A percentile compares a stretch with the other conserved stretches of the same genome.
These are phyloP conservation scores for Cryptoblepharus egeriae DNA, from an alignment of 2,797 vertebrate genomes.

Conservation along the genomic window DNA sequence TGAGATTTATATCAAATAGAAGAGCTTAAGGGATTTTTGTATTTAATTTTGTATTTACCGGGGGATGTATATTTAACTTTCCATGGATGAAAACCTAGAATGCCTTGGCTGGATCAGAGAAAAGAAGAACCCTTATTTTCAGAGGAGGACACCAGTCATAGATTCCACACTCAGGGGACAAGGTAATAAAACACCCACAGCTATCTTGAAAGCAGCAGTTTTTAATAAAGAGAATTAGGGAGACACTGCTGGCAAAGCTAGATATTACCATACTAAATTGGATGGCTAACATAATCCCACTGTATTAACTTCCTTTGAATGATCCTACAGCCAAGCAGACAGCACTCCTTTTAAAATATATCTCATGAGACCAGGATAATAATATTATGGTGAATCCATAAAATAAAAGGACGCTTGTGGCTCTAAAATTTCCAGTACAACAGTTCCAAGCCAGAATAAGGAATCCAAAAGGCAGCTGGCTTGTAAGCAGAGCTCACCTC, in stretches of 20 bases:
- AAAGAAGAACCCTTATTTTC: background rate
- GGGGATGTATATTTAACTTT: constrained; percentile 36
- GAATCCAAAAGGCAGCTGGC: constrained; percentile 15
- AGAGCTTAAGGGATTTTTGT: constrained; percentile 39
- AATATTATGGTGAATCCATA: constrained; percentile 13
- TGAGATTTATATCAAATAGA: constrained; percentile 59
- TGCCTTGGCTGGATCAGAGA: background rate
- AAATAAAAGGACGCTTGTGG: constrained; percentile 33
- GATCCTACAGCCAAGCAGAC: constrained; percentile 17
- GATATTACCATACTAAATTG: constrained; percentile 31
- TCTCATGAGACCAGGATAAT: constrained; percentile 11
- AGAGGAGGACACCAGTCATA: background rate
- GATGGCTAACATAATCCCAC: constrained; percentile 22
- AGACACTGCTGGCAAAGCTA: constrained; percentile 21
- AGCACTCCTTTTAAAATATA: constrained; percentile 8
- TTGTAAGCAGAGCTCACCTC: constrained; percentile 10
- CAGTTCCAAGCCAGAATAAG: constrained; percentile 1
- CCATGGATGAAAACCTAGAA: constrained; percentile 29
- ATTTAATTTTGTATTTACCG: constrained; percentile 43
- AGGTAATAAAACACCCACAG: constrained; percentile 5
- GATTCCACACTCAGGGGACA: background rate
- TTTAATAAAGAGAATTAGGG: constrained; percentile 18
- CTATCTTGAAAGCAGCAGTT: background rate
- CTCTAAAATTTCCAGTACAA: constrained; percentile 38
- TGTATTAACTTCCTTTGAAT: constrained; percentile 35